Evolutionary conservation across 2,113 vertebrate species (phyloP).

Genomic region (Bubo bubo): DNA sequence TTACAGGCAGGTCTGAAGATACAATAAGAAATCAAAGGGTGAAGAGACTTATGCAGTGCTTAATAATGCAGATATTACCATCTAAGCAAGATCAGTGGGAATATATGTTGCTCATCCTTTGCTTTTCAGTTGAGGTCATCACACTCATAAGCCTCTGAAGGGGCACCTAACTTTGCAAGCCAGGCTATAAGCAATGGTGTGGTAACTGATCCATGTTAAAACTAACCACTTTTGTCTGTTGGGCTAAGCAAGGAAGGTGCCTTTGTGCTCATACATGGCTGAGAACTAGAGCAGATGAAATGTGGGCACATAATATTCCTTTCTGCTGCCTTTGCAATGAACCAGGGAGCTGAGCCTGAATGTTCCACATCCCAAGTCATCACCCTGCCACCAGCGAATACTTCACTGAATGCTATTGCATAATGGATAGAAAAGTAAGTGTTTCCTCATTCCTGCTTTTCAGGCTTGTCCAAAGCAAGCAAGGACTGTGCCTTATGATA

Average conservation of each 20-base stretch:
- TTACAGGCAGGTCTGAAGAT: not conserved
- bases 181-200: not conserved
- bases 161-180: not conserved
- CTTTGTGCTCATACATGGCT: not conserved
- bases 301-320: not conserved
- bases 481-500: not conserved
- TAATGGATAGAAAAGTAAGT: not conserved
- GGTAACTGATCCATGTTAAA: not conserved
- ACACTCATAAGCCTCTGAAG: not conserved
- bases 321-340: constrained; percentile 20
- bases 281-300: constrained; percentile 37
- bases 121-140: not conserved
- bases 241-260: not conserved
- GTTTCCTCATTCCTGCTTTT: not conserved
- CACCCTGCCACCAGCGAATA: not conserved
- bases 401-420: not conserved
- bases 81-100: not conserved
- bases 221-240: not conserved
- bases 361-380: not conserved
- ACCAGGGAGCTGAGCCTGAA: not conserved
- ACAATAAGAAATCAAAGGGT: constrained; percentile 17
- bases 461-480: not conserved
- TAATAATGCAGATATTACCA: constrained; percentile 1
- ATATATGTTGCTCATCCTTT: not conserved
- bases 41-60: not conserved